Evolutionary conservation across 2,113 vertebrate species (phyloP), one percentile per base, ranked within the genome.

Genomic region (Dermatemys mawii): DNA sequence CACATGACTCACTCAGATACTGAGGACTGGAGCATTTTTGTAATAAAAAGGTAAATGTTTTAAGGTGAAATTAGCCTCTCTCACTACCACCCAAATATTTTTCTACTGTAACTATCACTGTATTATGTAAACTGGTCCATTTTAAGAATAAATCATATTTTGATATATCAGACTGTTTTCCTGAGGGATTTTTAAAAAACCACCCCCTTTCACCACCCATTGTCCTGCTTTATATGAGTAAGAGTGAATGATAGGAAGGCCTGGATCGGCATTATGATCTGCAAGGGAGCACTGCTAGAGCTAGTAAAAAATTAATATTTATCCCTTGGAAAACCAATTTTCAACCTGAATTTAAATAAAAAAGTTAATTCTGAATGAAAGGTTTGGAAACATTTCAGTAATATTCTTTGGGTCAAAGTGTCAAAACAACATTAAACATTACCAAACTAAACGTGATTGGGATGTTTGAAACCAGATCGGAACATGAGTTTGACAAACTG

Each of bases 121-220:
- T 94, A 93, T 85, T 54, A 27, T 96, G 78, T 96, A 92, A 97
- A 89, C 67, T 92, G 86, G 87, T 50, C 86, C 8, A 50, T 97
- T 97, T 96, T 83, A 96, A 84, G 81, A 98, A 98, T 98, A 98
- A 98, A 98, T 93, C 93, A 89, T 97, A 86, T 97, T 98, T 98
- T 98, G 95, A 89, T 98, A 97, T 14, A 90, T 41, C 24, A 95
- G 82, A 26, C 26, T 79, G 8, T 67, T 7, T 94, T 96, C 85
- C 93, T 50, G 6, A 6, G 16, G 32, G 70, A 55, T 94, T 55
- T 60, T 11, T 11, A 57, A 57, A 48, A 46, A n/a, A 27, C 85
- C 22, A 29, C 2, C 54, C 27, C 46, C 5, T 75, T 86, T 90
- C 60, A 53, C 87, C 41, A 35, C 3, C 32, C 70, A 87, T 22